phyloP scores from a whole-genome alignment of 1,140 invertebrate species.

The Planococcus citri region DNA sequence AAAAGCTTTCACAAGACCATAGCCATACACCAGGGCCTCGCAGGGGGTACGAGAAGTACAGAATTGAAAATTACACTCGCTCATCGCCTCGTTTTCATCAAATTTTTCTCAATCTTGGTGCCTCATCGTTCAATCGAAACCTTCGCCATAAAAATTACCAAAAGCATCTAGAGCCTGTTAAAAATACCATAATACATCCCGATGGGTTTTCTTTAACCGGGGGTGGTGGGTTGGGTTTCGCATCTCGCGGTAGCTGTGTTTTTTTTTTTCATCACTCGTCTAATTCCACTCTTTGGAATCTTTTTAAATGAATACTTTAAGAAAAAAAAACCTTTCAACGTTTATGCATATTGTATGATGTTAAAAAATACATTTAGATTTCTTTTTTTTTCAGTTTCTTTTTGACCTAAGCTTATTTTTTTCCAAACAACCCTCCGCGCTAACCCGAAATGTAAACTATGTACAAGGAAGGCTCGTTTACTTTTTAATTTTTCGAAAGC shows the following conservation, averaged over 20 bases:
- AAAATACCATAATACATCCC: no score
- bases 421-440: slow-evolving; percentile 2
- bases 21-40: no score
- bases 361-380: slow-evolving; percentile 1
- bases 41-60: no score
- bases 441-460: not conserved
- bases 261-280: not conserved
- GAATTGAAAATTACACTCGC: no score
- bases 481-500: not conserved
- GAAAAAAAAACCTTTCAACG: slow-evolving; percentile 3
- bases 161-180: no score
- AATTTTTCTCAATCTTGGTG: no score
- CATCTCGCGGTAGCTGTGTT: not conserved
- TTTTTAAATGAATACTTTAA: not conserved
- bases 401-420: slow-evolving; percentile 7
- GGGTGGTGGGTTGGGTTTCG: no score
- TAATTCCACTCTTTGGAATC: not conserved
- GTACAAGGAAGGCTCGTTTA: not conserved
- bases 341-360: slow-evolving; percentile 7
- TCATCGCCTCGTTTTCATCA: no score
- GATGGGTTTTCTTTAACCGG: no score
- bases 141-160: no score
- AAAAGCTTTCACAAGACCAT: not conserved
- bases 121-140: no score
- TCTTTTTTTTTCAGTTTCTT: not conserved